A percentile compares a stretch with the other conserved stretches of the same genome.
Conservation (phyloP, 2,113 vertebrate genomes). For the Tupaia tana region DNA sequence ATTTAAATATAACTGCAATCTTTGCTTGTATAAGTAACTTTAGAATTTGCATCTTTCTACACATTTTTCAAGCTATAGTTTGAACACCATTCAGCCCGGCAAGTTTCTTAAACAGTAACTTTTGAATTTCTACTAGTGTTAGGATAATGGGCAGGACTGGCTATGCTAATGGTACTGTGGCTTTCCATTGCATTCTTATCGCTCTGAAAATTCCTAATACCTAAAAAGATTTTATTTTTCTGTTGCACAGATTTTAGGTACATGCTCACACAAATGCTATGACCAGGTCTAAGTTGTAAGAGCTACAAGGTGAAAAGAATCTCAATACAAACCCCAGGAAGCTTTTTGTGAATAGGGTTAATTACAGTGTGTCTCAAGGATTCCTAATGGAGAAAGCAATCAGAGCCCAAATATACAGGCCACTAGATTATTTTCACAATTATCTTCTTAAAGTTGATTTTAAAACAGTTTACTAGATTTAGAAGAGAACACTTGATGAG, state of each 20-base stretch:
- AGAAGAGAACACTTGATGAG: slow-evolving; percentile 55
- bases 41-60: neutral
- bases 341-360: neutral
- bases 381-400: neutral
- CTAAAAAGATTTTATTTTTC: neutral
- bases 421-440: slow-evolving; percentile 33
- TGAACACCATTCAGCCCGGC: neutral
- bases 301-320: neutral
- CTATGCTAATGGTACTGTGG: neutral
- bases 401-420: slow-evolving; percentile 20
- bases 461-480: slow-evolving; percentile 42
- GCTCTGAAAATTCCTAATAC: neutral
- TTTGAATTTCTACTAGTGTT: neutral
- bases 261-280: neutral
- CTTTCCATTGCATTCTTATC: neutral
- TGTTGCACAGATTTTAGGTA: neutral
- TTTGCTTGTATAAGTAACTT: neutral
- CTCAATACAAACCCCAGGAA: neutral
- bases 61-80: neutral
- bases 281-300: neutral
- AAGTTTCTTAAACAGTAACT: neutral
- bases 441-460: slow-evolving; percentile 44
- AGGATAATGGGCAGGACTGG: neutral
- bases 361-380: neutral
- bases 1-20: neutral